These are phyloP conservation scores for Pachyuromys duprasi DNA, from an alignment of 2,797 vertebrate species.

Conservation along the genomic window DNA sequence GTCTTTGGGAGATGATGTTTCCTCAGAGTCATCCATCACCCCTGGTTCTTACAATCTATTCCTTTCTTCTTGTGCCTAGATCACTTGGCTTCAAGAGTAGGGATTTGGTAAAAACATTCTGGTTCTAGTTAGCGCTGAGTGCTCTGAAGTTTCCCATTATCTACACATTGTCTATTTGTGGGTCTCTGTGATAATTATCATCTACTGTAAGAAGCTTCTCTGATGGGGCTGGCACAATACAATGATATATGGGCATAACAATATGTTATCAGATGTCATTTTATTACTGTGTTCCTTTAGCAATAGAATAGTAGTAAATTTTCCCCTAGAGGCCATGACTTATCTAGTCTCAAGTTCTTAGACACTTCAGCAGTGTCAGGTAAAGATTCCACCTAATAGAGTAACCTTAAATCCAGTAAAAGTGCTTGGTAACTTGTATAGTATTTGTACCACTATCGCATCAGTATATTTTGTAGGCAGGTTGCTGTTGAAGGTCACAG, in stretches of 20 bases:
- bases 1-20: not conserved
- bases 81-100: not conserved
- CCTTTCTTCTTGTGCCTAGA: not conserved
- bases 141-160: not conserved
- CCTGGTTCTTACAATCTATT: not conserved
- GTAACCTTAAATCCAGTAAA: not conserved
- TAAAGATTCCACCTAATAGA: not conserved
- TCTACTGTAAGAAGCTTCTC: not conserved
- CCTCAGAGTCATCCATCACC: not conserved
- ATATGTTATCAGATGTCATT: not conserved
- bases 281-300: not conserved
- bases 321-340: not conserved
- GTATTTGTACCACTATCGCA: not conserved
- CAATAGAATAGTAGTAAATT: not conserved
- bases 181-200: not conserved
- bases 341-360: not conserved
- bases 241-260: not conserved
- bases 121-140: not conserved
- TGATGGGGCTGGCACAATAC: not conserved
- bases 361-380: not conserved
- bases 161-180: not conserved
- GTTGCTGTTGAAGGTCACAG: not conserved
- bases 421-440: not conserved
- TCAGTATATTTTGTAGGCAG: not conserved
- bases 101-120: not conserved